Evolutionary conservation across 2,797 vertebrate species (phyloP).

Genomic region (Anas georgica): DNA sequence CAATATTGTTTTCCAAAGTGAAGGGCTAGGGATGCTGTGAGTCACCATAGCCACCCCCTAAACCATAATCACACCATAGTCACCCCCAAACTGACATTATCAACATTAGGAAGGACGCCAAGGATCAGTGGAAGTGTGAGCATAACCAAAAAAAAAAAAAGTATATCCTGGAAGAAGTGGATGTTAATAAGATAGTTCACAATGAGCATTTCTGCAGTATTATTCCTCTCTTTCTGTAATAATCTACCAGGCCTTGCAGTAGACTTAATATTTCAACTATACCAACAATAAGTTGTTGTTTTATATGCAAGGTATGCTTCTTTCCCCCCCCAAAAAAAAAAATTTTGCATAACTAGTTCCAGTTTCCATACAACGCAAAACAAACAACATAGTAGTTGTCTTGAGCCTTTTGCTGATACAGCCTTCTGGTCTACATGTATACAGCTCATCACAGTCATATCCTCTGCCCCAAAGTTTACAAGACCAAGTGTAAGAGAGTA

Average conservation of each 20-base stretch:
- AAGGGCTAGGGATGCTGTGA: background rate
- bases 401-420: background rate
- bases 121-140: background rate
- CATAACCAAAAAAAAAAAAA: background rate
- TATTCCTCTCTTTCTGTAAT: background rate
- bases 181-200: background rate
- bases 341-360: background rate
- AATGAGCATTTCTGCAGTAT: background rate
- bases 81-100: background rate
- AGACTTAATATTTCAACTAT: background rate
- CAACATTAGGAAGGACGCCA: background rate
- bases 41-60: background rate
- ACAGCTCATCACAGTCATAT: background rate
- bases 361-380: background rate
- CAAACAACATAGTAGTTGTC: background rate
- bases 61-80: no score
- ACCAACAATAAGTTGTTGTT: background rate
- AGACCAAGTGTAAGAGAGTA: background rate
- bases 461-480: background rate
- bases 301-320: rapidly evolving
- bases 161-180: background rate
- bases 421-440: no score
- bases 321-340: background rate
- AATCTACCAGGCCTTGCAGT: background rate
- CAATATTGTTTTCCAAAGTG: background rate